Evolutionary conservation across 1,140 invertebrate species (phyloP), one percentile per base, ranked within the genome.

Genomic region (Cotesia vestalis): DNA sequence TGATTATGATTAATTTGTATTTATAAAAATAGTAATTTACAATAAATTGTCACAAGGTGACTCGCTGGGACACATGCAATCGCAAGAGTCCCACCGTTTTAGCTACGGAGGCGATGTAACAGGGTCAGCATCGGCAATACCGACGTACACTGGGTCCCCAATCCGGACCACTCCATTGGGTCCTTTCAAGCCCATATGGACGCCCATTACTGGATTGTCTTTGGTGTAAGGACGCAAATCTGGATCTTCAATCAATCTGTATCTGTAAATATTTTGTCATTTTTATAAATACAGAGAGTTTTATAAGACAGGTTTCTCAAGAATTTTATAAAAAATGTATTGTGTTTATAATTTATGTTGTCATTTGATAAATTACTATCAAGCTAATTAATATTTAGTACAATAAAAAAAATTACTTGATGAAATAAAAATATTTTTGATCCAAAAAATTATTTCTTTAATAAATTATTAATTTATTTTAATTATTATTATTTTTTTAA

Each of bases 91-190:
- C 84, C 83, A 86, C 9, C 84, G 83, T 35, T 79, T 73, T 76
- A 83, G 84, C 82, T 86, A 85, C 71, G 80, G 79, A 4, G 85
- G 84, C 40, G 82, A 79, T 5, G 63, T 69, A n/a, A 78, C 9
- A 5, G 73, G 4, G 3, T 78, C 67, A 8, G 77, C 78, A 0
- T 85, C 78, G 0, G 79, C 34, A 12, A 83, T 70, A 20, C 80
- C 77, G 2, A 87, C 81, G 66, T 86, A 88, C 66, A 88, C 76
- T 36, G 83, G 69, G 72, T 88, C 87, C 0, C 86, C 86, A 9
- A 87, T 71, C 53, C 76, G 78, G 0, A 88, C 75, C 0, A 46
- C 75, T 0, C 81, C 83, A 9, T 66, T 74, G 8, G 78, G 11
- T 9, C 82, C 74, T 36, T 78, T 78, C 0, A 88, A n/a, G 4